Evolutionary conservation across 2,888 invertebrate species (phyloP).

Genomic region (Cecidostiba fungosa): DNA sequence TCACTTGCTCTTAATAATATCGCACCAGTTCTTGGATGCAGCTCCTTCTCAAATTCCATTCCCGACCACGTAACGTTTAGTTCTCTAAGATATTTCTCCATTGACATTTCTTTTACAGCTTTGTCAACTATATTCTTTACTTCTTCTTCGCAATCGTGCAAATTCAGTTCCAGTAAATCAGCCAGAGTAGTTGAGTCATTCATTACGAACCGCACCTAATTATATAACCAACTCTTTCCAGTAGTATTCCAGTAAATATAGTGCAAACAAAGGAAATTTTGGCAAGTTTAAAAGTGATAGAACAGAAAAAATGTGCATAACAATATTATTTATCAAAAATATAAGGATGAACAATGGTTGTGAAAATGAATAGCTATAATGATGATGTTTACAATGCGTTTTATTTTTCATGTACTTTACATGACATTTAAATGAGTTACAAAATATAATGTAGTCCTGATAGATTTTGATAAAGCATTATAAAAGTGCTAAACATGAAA

Average conservation of each 20-base stretch:
- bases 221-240: conserved; percentile 49
- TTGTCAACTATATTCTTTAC: conserved; percentile 98
- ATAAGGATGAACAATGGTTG: conserved; percentile 35
- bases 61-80: conserved; percentile 94
- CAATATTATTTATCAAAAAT: conserved; percentile 47
- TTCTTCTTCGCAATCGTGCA: conserved; percentile 98
- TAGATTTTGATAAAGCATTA: not conserved
- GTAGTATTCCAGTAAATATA: conserved; percentile 14
- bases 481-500: conserved; percentile 19
- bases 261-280: not conserved
- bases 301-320: conserved; percentile 32
- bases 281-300: not conserved
- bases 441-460: conserved; percentile 12
- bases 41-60: conserved; percentile 96
- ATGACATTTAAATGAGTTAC: conserved; percentile 4
- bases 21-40: conserved; percentile 93
- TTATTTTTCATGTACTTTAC: conserved; percentile 35
- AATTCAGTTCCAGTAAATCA: conserved; percentile 93
- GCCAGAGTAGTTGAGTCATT: conserved; percentile 95
- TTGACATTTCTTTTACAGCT: conserved; percentile 98
- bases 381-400: conserved; percentile 35
- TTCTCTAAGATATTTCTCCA: conserved; percentile 97
- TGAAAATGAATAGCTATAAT: conserved; percentile 51
- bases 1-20: conserved; percentile 94
- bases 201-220: conserved; percentile 95